phyloP scores from a whole-genome alignment of 2,797 vertebrate species.

The Tragopan temminckii region DNA sequence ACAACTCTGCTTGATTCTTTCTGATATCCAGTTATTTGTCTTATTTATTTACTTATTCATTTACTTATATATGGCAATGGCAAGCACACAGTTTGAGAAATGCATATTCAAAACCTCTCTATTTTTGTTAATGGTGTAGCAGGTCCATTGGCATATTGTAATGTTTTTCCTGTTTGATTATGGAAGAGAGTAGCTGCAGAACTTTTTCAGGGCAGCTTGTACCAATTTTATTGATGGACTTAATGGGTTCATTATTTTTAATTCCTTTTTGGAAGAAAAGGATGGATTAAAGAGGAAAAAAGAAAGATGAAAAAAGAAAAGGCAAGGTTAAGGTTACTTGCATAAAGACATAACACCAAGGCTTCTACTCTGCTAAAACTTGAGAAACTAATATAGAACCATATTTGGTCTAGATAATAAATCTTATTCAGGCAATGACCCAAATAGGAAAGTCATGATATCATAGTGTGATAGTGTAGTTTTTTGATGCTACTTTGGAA shows the following conservation, averaged over 20 bases:
- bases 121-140: neutral
- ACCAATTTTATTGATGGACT: neutral
- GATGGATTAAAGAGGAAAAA: neutral
- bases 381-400: neutral
- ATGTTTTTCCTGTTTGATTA: neutral
- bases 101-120: neutral
- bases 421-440: neutral
- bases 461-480: neutral
- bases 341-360: neutral
- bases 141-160: neutral
- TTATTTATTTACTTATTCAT: neutral
- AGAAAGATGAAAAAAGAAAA: neutral
- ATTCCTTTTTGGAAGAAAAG: neutral
- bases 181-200: neutral
- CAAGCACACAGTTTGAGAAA: constrained; percentile 3
- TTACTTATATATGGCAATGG: neutral
- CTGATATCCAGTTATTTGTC: neutral
- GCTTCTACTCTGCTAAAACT: neutral
- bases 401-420: neutral
- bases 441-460: neutral
- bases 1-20: neutral
- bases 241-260: neutral
- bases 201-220: neutral
- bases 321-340: neutral
- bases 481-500: neutral